Base-by-base conservation (phyloP, 2,113 vertebrate species). In the Festucalex cinctus region DNA sequence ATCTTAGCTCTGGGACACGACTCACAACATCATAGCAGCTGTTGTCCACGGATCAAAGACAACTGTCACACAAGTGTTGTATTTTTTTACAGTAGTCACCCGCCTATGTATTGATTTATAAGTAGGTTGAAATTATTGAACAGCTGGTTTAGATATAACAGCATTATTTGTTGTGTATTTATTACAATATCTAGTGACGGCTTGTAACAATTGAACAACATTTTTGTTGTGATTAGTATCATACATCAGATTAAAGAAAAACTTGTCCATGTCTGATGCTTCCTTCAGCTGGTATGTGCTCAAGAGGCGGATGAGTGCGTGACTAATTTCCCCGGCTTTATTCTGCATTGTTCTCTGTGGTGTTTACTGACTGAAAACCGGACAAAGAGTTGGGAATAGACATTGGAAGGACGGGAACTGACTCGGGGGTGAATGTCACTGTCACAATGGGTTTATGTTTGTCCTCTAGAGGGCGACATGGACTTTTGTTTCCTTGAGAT, bases 321-420 rank as follows among this genome's bases (percentile, higher is more conserved):
- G 70, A 74, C 74, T 68, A 57, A 64, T 77, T 72, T 65, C 54
- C 65, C 63, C 39, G 36, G 71, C 64, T 69, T 75, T 43, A 67
- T 83, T 84, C 70, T 74, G 54, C 20, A 86, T 86, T 85, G 83
- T 88, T 82, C 61, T 77, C 26, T 49, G 63, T 62, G n/a, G 48
- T 67, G 61, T 64, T 77, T 59, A 63, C 65, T 78, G 74, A 82
- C 48, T 65, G 69, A 78, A 20, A 82, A 74, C 32, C 48, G 46
- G 75, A 79, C 79, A 81, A 78, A 67, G 36, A 48, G 74, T 78
- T 76, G 59, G 49, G 79, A 81, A 84, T 86, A 80, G 83, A 69
- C 56, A 3, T 39, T 59, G 28, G 63, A 57, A 63, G 58, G 35
- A 39, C 58, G 51, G 46, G 41, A 58, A 22, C 51, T 43, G 56